Evolutionary conservation across 2,888 invertebrate species (phyloP).

Genomic region (Amiota minor): DNA sequence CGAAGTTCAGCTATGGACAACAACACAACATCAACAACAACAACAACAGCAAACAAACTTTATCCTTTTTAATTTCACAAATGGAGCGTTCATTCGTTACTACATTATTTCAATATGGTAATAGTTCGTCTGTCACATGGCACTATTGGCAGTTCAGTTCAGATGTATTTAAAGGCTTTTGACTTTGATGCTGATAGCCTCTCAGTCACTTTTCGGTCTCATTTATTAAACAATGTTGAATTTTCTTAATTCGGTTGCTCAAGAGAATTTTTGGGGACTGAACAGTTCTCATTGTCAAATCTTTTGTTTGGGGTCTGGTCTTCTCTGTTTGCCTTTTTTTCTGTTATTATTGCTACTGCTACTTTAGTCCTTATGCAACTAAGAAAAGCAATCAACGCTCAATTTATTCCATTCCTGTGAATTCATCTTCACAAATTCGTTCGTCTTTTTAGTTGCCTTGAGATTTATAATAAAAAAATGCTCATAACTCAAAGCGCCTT

Average conservation of each 20-base stretch:
- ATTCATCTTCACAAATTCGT: too few relatives aligned
- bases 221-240: too few relatives aligned
- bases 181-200: slow-evolving; percentile 4
- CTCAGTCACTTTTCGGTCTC: background rate
- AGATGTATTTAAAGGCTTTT: background rate
- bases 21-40: too few relatives aligned
- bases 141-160: background rate
- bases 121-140: slow-evolving; percentile 14
- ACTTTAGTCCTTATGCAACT: background rate
- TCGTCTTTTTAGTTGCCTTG: too few relatives aligned
- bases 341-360: background rate
- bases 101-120: slow-evolving; percentile 28
- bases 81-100: slow-evolving; percentile 19
- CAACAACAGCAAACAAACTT: background rate
- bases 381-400: slow-evolving; percentile 14
- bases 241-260: too few relatives aligned
- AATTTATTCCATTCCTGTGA: background rate
- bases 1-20: too few relatives aligned
- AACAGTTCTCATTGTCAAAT: background rate
- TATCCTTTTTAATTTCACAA: slow-evolving; percentile 33
- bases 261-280: too few relatives aligned
- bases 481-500: too few relatives aligned
- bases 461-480: too few relatives aligned
- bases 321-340: background rate
- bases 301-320: background rate